A percentile compares a stretch with the other conserved stretches of the same genome.
These are phyloP conservation scores for Tricholauxania praeusta DNA, from an alignment of 2,888 invertebrate genomes.

Conservation along the genomic window DNA sequence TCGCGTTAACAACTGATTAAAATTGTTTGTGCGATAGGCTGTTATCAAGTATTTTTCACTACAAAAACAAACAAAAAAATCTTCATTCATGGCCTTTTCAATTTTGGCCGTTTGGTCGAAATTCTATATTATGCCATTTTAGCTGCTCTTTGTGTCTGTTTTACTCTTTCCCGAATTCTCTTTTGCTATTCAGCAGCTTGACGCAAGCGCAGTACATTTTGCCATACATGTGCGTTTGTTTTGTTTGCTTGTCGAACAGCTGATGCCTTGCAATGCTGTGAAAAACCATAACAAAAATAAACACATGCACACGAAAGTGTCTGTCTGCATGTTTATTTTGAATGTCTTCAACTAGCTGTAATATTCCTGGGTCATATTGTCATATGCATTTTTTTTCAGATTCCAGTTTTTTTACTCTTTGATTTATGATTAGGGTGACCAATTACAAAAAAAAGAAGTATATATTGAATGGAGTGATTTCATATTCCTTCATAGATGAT, in stretches of 20 bases:
- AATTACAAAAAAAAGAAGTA: too few species aligned
- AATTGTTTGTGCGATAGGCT: conserved; percentile 26
- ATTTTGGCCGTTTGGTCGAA: conserved; percentile 11
- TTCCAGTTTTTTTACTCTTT: too few species aligned
- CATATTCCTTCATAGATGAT: too few species aligned
- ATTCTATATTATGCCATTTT: not conserved
- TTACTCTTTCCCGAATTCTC: not conserved
- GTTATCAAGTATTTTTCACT: conserved; percentile 47
- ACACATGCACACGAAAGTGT: too few species aligned
- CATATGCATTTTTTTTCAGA: too few species aligned
- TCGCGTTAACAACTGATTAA: conserved; percentile 53
- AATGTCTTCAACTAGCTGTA: too few species aligned
- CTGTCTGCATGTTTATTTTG: too few species aligned
- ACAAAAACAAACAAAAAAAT: not conserved
- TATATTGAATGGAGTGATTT: too few species aligned
- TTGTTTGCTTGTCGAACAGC: conserved; percentile 31
- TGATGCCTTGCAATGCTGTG: conserved; percentile 24
- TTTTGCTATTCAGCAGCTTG: conserved; percentile 17
- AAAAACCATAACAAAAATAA: conserved; percentile 38
- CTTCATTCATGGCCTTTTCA: conserved; percentile 27
- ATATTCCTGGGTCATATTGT: too few species aligned
- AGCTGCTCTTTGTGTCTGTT: not conserved
- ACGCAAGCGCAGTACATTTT: not conserved
- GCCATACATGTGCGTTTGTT: not conserved
- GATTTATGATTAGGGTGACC: too few species aligned